phyloP scores from a whole-genome alignment of 2,113 vertebrate genomes.

The Percopsis transmontana region DNA sequence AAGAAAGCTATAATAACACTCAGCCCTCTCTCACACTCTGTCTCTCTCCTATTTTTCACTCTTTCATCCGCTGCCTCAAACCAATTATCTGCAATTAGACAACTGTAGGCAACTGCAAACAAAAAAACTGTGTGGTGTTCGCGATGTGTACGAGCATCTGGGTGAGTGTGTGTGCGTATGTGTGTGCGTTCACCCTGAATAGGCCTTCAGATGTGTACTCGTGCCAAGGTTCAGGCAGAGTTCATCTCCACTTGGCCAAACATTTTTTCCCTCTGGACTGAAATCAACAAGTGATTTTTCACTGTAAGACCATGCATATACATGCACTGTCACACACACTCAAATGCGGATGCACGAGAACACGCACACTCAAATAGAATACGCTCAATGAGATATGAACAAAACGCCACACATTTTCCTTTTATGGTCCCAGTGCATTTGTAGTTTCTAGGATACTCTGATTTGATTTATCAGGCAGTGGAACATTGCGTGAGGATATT shows the following conservation, averaged over 20 bases:
- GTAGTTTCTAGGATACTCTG: conserved; percentile 44
- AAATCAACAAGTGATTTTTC: conserved; percentile 63
- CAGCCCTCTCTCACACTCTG: background rate
- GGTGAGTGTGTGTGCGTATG: conserved; percentile 3
- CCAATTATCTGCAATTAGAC: conserved; percentile 71
- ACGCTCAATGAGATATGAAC: conserved; percentile 6
- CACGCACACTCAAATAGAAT: conserved; percentile 3
- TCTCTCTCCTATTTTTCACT: background rate
- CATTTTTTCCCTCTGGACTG: conserved; percentile 45
- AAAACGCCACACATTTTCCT: conserved; percentile 28
- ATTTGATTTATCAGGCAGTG: conserved; percentile 61
- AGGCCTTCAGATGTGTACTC: conserved; percentile 36
- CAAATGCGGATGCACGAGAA: background rate
- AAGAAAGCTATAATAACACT: too few species aligned
- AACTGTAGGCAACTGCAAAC: conserved; percentile 48
- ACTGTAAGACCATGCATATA: conserved; percentile 18
- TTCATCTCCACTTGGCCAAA: conserved; percentile 61
- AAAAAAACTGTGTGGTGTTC: conserved; percentile 56
- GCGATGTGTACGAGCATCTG: background rate
- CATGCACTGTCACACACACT: conserved; percentile 1
- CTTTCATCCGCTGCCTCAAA: conserved; percentile 41
- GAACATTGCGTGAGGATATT: conserved; percentile 54
- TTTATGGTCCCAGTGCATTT: conserved; percentile 44
- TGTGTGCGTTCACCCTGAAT: conserved; percentile 28
- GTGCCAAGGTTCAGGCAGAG: conserved; percentile 59